Conservation (phyloP, 2,113 vertebrate genomes). For the Hystrix cristata region DNA sequence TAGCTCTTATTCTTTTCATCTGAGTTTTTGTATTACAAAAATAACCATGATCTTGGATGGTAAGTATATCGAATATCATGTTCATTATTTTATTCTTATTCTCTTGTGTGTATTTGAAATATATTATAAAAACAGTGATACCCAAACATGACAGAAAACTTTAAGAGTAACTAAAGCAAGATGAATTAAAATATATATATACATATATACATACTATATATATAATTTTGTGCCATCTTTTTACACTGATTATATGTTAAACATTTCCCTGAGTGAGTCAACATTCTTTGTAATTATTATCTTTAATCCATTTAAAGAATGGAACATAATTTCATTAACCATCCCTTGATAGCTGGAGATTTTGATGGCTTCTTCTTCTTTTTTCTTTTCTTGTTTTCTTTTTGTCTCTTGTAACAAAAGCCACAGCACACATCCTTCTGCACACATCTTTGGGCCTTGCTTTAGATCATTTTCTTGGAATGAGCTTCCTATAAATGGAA, state of each 20-base stretch:
- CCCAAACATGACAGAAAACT: conserved; percentile 6
- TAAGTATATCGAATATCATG: not conserved
- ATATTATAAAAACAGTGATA: not conserved
- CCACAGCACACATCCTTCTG: not conserved
- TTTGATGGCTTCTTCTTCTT: not conserved
- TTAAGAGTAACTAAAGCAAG: not conserved
- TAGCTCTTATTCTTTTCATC: not conserved
- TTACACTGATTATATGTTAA: conserved; percentile 69
- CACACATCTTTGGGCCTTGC: not conserved
- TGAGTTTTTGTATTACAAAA: conserved; percentile 16
- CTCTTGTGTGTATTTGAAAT: conserved; percentile 14
- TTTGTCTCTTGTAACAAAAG: not conserved
- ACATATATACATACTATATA: not conserved
- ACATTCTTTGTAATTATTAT: conserved; percentile 67
- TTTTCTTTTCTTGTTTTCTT: not conserved
- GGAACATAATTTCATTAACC: conserved; percentile 62
- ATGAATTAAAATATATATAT: not conserved
- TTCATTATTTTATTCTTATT: not conserved
- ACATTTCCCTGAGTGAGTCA: conserved; percentile 62
- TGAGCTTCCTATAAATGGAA: conserved; percentile 62
- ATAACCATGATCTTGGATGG: not conserved
- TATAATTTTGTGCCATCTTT: conserved; percentile 41
- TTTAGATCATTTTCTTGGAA: conserved; percentile 59
- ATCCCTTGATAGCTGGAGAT: conserved; percentile 10
- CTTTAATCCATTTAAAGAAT: conserved; percentile 49